A percentile compares a stretch with the other conserved stretches of the same genome.
phyloP scores from a whole-genome alignment of 2,797 vertebrate species.

The Meriones psammophilus region DNA sequence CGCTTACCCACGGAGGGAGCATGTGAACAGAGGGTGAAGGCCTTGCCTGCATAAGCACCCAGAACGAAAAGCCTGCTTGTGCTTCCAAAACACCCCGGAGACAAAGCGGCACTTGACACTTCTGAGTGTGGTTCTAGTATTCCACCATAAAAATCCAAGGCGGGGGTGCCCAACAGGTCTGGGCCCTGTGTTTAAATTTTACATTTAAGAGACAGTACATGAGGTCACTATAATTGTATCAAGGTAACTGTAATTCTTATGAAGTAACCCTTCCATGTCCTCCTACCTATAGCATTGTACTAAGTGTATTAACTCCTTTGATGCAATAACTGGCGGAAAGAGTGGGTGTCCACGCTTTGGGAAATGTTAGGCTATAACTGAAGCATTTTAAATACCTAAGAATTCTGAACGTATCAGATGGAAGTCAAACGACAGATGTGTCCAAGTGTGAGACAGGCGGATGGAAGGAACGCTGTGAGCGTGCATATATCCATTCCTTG shows the following conservation, averaged over 20 bases:
- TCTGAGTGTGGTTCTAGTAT: slow-evolving; percentile 36
- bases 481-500: not conserved
- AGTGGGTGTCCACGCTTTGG: slow-evolving; percentile 50
- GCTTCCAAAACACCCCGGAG: slow-evolving; percentile 44
- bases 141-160: slow-evolving; percentile 36
- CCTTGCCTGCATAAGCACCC: not conserved
- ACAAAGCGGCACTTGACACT: not conserved
- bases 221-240: slow-evolving; percentile 63
- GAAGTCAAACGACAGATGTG: slow-evolving; percentile 51
- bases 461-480: not conserved
- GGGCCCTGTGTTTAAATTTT: slow-evolving; percentile 47
- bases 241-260: slow-evolving; percentile 40
- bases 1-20: not conserved
- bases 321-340: slow-evolving; percentile 50
- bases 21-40: slow-evolving; percentile 44
- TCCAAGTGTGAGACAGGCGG: slow-evolving; percentile 55
- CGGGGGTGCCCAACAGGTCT: not conserved
- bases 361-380: slow-evolving; percentile 58
- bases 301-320: slow-evolving; percentile 67
- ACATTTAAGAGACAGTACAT: not conserved
- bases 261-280: slow-evolving; percentile 41
- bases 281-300: slow-evolving; percentile 39
- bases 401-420: slow-evolving; percentile 39
- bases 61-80: slow-evolving; percentile 48
- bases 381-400: slow-evolving; percentile 69